Base-by-base conservation (phyloP, 1,140 invertebrate genomes). In the Euwallacea similis region DNA sequence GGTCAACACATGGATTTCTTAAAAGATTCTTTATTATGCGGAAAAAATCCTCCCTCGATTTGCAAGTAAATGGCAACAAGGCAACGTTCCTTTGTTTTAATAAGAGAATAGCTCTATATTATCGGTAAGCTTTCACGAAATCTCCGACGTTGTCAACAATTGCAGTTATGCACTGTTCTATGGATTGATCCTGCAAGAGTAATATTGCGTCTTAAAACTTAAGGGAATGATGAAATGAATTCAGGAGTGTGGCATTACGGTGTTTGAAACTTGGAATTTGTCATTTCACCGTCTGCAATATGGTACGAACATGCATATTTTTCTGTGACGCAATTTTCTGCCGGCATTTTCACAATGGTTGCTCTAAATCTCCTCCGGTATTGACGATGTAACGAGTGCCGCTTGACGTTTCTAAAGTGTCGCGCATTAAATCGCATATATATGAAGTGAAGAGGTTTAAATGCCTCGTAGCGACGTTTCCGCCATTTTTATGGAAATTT, bases 241-340 rank as follows among this genome's bases (percentile, higher is more conserved):
- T 42, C 58, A 60, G 16, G 11, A 60, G 58, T 43, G 58, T 43
- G 58, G 58, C 41, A 60, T 60, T 60, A 42, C 58, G 58, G 41
- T 43, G 10, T 33, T 15, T 42, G 41, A 60, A 60, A 42, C 41
- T 42, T 11, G 16, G 21, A 60, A 42, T 60, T 60, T 60, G 58
- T 60, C 58, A 60, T 60, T 60, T 60, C 58, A 6, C 42, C 11
- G 58, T 41, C 16, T 60, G 21, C 42, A 60, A 4, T 13, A 56
- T 13, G 4, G 21, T 33, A 33, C 4, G 21, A 33, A 33, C 21
- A 33, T 33, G 21, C 21, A 33, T 33, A 33, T 33, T 33, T 33
- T 33, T 33, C 21, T 33, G 21, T 33, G 54, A 8, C n/a, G n/a
- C 10, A 13, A 56, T 56, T 56, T 56, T 16, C 54, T 56, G 54